Evolutionary conservation across 2,888 invertebrate genomes (phyloP).

Genomic region (Lycia hirtaria): DNA sequence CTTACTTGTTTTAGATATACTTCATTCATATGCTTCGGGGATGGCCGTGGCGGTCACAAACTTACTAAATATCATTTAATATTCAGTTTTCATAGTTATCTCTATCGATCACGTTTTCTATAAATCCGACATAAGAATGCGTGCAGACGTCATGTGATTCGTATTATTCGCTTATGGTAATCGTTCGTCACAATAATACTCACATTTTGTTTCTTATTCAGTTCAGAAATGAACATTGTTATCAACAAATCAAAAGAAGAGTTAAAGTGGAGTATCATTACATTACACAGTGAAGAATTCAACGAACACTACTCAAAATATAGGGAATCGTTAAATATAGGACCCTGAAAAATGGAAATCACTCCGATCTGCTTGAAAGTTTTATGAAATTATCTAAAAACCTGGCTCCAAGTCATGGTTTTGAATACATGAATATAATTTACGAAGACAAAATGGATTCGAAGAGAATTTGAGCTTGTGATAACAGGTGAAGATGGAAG

Average conservation of each 20-base stretch:
- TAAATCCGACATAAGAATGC: slow-evolving; percentile 30
- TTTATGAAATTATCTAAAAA: slow-evolving; percentile 29
- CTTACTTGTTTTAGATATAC: slow-evolving; percentile 27
- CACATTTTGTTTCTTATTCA: slow-evolving; percentile 19
- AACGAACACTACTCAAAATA: slow-evolving; percentile 28
- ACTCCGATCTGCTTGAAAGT: slow-evolving; percentile 29
- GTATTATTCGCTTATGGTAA: slow-evolving; percentile 25
- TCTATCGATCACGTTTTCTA: slow-evolving; percentile 4
- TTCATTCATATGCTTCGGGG: slow-evolving; percentile 35
- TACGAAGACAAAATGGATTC: slow-evolving; percentile 61
- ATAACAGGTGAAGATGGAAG: slow-evolving; percentile 71
- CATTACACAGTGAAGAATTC: slow-evolving; percentile 42
- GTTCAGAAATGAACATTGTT: slow-evolving; percentile 43
- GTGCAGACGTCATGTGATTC: slow-evolving; percentile 9
- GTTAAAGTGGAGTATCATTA: slow-evolving; percentile 36
- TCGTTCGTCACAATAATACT: slow-evolving; percentile 3
- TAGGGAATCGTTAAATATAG: slow-evolving; percentile 22
- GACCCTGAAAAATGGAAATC: slow-evolving; percentile 34
- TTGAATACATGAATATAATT: slow-evolving; percentile 44
- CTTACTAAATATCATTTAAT: slow-evolving; percentile 5
- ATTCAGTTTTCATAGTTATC: slow-evolving; percentile 12
- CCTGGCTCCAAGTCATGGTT: slow-evolving; percentile 22
- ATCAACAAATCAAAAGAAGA: slow-evolving; percentile 32
- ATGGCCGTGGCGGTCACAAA: slow-evolving; percentile 20
- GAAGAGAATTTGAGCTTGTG: slow-evolving; percentile 58